Evolutionary conservation across 2,113 vertebrate species (phyloP).

Genomic region (Myrmophylax atrothorax): DNA sequence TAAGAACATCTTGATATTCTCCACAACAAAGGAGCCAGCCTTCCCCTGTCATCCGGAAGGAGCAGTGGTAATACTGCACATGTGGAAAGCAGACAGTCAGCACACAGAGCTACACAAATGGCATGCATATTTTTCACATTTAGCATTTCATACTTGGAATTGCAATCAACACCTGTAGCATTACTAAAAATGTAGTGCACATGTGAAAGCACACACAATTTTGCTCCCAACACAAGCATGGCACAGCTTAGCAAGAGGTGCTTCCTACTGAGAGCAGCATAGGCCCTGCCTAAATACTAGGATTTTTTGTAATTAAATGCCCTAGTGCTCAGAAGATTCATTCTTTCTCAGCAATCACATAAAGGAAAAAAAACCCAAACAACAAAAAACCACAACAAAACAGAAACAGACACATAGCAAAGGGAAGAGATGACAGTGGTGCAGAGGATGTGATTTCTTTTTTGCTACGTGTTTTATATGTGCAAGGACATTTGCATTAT

Average conservation of each 20-base stretch:
- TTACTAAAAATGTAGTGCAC: background rate
- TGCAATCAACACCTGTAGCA: background rate
- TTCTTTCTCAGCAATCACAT: background rate
- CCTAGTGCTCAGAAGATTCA: background rate
- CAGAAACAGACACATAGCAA: background rate
- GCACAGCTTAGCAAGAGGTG: background rate
- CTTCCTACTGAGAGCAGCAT: background rate
- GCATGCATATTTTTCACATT: background rate
- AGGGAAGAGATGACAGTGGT: background rate
- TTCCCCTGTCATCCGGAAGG: conserved; percentile 80
- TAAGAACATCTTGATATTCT: conserved; percentile 78
- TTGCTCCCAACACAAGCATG: background rate
- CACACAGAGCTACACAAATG: background rate
- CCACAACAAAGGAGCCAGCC: conserved; percentile 85
- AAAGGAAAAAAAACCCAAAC: background rate
- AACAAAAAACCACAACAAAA: background rate
- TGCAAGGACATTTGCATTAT: background rate
- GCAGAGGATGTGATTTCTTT: background rate
- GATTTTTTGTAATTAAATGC: background rate
- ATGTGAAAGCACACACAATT: background rate
- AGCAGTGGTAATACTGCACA: conserved; percentile 80
- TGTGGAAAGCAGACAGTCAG: conserved; percentile 9
- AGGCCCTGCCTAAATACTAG: background rate
- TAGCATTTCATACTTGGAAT: background rate
- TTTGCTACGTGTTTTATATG: background rate